These are phyloP conservation scores for Tachina lurida DNA, from an alignment of 2,888 invertebrate genomes.

Conservation along the genomic window DNA sequence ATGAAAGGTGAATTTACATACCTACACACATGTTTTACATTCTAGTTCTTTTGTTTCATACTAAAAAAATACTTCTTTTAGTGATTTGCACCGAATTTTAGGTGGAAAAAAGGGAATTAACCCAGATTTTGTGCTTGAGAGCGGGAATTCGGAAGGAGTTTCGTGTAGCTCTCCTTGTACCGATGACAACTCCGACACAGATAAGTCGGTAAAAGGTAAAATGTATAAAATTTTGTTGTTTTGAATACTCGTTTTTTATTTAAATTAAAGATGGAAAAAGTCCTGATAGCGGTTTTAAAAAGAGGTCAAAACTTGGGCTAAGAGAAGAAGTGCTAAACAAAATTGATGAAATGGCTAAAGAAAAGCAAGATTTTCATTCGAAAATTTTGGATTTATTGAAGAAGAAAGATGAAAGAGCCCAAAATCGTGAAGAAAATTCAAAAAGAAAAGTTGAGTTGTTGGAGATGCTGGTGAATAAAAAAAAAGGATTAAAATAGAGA, in stretches of 20 bases:
- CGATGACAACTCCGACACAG: background rate
- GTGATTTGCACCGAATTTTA: background rate
- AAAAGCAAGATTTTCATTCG: background rate
- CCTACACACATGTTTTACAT: background rate
- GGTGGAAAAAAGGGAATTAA: background rate
- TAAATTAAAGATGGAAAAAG: slow-evolving; percentile 9
- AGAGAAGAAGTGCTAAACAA: background rate
- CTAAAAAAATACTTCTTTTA: background rate
- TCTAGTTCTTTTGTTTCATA: background rate
- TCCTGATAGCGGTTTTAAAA: background rate
- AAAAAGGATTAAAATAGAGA: no score
- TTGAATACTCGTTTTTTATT: background rate
- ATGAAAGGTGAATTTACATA: slow-evolving; percentile 4
- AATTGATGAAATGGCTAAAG: background rate
- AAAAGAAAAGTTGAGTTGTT: background rate
- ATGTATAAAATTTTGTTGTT: background rate
- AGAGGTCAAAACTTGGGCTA: background rate
- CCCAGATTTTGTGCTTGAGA: background rate
- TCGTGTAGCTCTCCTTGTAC: background rate
- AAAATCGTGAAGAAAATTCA: background rate
- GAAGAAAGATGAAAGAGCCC: background rate
- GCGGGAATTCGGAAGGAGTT: background rate
- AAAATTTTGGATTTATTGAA: background rate
- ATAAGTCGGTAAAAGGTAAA: background rate
- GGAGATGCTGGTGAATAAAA: background rate